Evolutionary conservation across 2,888 invertebrate species (phyloP).

Genomic region (Tipula vernalis): DNA sequence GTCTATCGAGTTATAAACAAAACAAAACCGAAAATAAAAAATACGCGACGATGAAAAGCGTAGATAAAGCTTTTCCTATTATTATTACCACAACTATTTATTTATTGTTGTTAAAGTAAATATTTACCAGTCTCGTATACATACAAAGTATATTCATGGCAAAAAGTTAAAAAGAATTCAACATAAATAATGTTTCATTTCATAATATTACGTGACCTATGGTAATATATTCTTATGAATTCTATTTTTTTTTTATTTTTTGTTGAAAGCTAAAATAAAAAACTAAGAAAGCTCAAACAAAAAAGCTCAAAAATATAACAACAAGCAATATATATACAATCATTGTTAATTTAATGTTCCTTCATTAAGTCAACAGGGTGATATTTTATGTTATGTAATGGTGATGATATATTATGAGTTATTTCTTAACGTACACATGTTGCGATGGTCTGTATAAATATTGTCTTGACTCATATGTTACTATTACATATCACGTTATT

Average conservation of each 20-base stretch:
- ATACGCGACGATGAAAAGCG: not conserved
- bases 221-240: slow-evolving; percentile 6
- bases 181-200: slow-evolving; percentile 7
- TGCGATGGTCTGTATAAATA: not conserved
- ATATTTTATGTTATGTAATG: slow-evolving; percentile 7
- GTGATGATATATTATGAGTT: not conserved
- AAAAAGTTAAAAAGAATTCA: not conserved
- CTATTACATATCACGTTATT: not conserved
- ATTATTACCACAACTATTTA: not conserved
- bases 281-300: not conserved
- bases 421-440: not conserved
- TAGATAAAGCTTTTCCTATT: slow-evolving; percentile 4
- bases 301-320: not conserved
- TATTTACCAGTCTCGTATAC: not conserved
- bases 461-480: not conserved
- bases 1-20: not conserved
- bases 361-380: slow-evolving; percentile 10
- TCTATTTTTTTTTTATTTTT: not conserved
- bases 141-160: not conserved
- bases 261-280: not conserved
- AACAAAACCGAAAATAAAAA: not conserved
- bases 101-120: not conserved
- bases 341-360: slow-evolving; percentile 9
- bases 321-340: not conserved
- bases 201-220: slow-evolving; percentile 8